Evolutionary conservation across 2,113 vertebrate species (phyloP).

Genomic region (Semnopithecus entellus): DNA sequence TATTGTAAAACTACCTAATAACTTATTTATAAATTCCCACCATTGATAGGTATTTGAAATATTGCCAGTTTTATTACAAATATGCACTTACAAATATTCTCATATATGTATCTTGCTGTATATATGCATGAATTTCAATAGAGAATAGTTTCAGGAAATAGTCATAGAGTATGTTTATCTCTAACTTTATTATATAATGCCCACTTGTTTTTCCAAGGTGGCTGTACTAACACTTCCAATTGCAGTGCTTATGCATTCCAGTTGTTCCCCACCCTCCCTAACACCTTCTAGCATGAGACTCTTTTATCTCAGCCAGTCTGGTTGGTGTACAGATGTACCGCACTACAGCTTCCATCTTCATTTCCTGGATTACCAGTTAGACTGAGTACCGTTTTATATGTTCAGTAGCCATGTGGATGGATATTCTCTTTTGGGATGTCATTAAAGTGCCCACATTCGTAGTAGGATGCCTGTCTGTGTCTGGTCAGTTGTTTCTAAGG

Average conservation of each 20-base stretch:
- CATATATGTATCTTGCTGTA: neutral
- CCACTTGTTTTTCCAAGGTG: neutral
- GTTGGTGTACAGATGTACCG: too few relatives aligned
- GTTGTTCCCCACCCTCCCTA: neutral
- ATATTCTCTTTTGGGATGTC: neutral
- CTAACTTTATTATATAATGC: neutral
- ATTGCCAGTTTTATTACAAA: neutral
- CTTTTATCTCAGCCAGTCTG: neutral
- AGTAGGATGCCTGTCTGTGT: neutral
- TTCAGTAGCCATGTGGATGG: neutral
- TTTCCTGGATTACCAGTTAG: neutral
- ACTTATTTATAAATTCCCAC: neutral
- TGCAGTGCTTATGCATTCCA: neutral
- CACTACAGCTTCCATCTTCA: neutral
- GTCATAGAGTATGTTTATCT: neutral
- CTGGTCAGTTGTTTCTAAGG: neutral
- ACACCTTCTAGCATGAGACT: neutral
- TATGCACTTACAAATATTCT: neutral
- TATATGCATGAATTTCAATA: neutral
- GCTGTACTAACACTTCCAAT: neutral
- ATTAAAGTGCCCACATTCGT: neutral
- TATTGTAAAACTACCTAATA: neutral
- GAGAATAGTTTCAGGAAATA: neutral
- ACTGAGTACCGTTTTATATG: neutral
- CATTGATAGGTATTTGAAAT: neutral